A percentile compares a stretch with the other conserved stretches of the same genome.
Conservation (phyloP, 2,888 invertebrate genomes). For the Trimorus sp. region DNA sequence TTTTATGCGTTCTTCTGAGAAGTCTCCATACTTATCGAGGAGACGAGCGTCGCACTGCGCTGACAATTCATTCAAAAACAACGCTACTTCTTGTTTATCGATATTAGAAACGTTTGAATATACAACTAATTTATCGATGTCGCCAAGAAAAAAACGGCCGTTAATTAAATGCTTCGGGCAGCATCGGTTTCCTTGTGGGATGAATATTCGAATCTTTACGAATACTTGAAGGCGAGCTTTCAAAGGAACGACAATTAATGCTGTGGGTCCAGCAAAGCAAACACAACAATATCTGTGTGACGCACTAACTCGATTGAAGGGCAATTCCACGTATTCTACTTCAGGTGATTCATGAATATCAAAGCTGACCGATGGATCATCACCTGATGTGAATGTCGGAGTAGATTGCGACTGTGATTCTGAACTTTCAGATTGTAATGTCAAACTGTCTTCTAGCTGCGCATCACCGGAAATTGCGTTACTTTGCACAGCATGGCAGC, state of each 20-base stretch:
- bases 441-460: too few relatives aligned
- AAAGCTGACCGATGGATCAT: conserved; percentile 30
- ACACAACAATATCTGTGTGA: conserved; percentile 35
- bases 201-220: conserved; percentile 19
- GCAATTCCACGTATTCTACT: conserved; percentile 23
- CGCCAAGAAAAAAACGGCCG: too few relatives aligned
- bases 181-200: conserved; percentile 31
- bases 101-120: background rate
- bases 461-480: too few relatives aligned
- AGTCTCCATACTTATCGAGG: conserved; percentile 1
- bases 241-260: conserved; percentile 20
- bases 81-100: conserved; percentile 1
- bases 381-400: background rate
- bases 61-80: conserved; percentile 25
- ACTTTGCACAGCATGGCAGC: too few relatives aligned
- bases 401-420: background rate
- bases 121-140: too few relatives aligned
- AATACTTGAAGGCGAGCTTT: conserved; percentile 32
- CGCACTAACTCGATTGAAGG: conserved; percentile 18
- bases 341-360: background rate
- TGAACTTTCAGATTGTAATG: background rate
- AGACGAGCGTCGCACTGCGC: background rate
- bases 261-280: background rate
- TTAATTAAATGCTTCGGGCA: conserved; percentile 23
- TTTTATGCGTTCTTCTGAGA: conserved; percentile 20